A percentile compares a stretch with the other conserved stretches of the same genome.
Conservation (phyloP, 2,888 invertebrate genomes). For the Drosophila neutralis region DNA sequence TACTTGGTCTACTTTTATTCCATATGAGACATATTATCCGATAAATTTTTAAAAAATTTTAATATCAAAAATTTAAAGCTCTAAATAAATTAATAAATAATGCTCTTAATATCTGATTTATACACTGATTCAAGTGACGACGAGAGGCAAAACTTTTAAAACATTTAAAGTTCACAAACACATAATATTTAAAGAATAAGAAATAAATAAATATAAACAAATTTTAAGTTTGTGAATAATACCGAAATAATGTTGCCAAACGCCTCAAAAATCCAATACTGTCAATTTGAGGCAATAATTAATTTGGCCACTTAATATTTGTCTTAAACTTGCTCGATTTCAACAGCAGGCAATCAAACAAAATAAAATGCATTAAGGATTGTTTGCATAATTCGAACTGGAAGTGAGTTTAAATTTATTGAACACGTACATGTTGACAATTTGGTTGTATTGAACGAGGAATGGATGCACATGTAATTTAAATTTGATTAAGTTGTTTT, state of each 20-base stretch:
- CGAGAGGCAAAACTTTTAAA: neutral
- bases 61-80: neutral
- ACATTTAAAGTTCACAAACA: neutral
- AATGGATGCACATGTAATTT: slow-evolving; percentile 73
- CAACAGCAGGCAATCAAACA: neutral
- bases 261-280: neutral
- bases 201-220: neutral
- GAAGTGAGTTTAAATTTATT: slow-evolving; percentile 73
- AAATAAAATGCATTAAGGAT: neutral
- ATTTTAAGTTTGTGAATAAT: neutral
- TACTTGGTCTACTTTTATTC: neutral
- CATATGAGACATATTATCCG: neutral
- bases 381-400: slow-evolving; percentile 56
- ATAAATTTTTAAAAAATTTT: neutral
- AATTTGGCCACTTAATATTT: neutral
- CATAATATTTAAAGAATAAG: neutral
- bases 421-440: slow-evolving; percentile 50
- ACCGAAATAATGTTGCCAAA: neutral
- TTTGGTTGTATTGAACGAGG: slow-evolving; percentile 62
- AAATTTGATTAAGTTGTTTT: slow-evolving; percentile 44
- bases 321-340: neutral
- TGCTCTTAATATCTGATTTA: neutral
- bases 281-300: neutral
- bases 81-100: neutral
- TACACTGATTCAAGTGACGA: neutral